phyloP scores from a whole-genome alignment of 1,140 invertebrate genomes.

The Camponotus vicinus region DNA sequence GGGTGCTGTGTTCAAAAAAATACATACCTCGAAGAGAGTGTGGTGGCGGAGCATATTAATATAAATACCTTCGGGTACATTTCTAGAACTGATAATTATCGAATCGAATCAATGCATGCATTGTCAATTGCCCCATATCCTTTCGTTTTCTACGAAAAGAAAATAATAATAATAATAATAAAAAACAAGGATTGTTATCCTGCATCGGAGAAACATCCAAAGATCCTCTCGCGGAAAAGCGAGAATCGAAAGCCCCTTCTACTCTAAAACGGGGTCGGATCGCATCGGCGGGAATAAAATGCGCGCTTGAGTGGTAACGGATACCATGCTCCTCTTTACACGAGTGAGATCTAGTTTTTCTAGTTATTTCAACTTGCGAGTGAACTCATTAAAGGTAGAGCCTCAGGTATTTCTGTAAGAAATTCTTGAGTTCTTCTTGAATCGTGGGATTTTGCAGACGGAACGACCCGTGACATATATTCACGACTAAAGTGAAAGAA shows the following conservation, averaged over 20 bases:
- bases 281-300: constrained; percentile 21
- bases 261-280: constrained; percentile 37
- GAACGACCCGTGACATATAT: constrained; percentile 1
- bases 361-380: constrained; percentile 33
- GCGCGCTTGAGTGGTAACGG: constrained; percentile 22
- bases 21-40: constrained; percentile 27
- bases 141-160: constrained; percentile 44
- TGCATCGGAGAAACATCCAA: not conserved
- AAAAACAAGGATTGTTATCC: not conserved
- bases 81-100: constrained; percentile 59
- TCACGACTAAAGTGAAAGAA: constrained; percentile 39
- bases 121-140: constrained; percentile 55
- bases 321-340: not conserved
- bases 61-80: constrained; percentile 58
- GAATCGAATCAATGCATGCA: constrained; percentile 60
- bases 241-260: not conserved
- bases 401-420: constrained; percentile 32
- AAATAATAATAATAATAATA: too few relatives aligned
- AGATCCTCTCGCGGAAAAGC: not conserved
- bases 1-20: constrained; percentile 59
- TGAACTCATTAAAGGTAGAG: constrained; percentile 47
- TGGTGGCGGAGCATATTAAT: constrained; percentile 50
- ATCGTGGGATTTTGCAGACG: constrained; percentile 16
- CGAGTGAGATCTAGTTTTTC: constrained; percentile 41
- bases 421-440: constrained; percentile 37